Conservation (phyloP, 2,113 vertebrate genomes). For the Aptenodytes patagonicus region DNA sequence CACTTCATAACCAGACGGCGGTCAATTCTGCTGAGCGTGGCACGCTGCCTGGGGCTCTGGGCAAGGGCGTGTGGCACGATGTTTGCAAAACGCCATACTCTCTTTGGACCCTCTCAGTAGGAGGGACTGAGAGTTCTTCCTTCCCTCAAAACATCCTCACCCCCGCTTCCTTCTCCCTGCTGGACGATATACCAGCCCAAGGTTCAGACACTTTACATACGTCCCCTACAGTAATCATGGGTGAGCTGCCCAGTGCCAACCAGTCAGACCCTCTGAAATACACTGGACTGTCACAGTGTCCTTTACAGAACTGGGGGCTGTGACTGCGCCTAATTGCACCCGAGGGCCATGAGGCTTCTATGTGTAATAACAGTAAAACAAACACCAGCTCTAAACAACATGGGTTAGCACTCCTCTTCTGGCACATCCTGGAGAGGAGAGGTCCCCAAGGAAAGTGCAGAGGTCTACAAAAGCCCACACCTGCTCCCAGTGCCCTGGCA, state of each 20-base stretch:
- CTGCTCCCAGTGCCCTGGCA: not conserved
- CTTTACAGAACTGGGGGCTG: not conserved
- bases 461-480: not conserved
- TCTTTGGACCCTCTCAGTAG: not conserved
- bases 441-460: not conserved
- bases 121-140: not conserved
- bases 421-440: not conserved
- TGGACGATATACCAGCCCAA: accelerated
- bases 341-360: not conserved
- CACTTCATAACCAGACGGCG: not conserved
- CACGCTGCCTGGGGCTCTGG: not conserved
- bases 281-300: not conserved
- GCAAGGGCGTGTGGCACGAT: accelerated
- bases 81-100: not conserved
- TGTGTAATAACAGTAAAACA: not conserved
- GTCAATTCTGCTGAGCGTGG: not conserved
- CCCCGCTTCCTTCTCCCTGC: not conserved
- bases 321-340: not conserved
- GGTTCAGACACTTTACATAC: not conserved
- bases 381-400: not conserved
- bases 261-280: not conserved
- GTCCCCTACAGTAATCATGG: not conserved
- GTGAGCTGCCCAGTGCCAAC: not conserved
- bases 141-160: not conserved
- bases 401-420: not conserved